phyloP scores from a whole-genome alignment of 2,113 vertebrate species.

The Actenoides hombroni region DNA sequence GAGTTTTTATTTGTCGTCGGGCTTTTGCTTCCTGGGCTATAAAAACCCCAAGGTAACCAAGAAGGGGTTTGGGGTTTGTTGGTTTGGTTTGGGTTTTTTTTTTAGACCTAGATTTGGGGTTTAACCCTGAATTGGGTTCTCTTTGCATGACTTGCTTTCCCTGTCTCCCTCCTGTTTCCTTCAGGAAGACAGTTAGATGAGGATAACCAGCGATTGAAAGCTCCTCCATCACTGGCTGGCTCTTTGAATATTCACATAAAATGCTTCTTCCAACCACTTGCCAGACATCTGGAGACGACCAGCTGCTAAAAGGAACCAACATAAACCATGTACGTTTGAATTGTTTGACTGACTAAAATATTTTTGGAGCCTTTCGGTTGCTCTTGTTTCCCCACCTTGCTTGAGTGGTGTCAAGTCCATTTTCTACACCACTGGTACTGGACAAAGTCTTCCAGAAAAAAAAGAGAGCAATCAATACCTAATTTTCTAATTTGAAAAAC shows the following conservation, averaged over 20 bases:
- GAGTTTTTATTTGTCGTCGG: not conserved
- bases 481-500: not conserved
- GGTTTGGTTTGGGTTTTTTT: not conserved
- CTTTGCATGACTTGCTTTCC: not conserved
- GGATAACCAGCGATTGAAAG: not conserved
- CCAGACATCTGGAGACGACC: slow-evolving; percentile 15
- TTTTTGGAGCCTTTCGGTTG: not conserved
- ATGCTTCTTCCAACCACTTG: not conserved
- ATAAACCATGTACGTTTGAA: not conserved
- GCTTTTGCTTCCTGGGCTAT: not conserved
- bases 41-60: not conserved
- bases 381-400: not conserved
- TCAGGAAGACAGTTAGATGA: not conserved
- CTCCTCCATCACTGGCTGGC: not conserved
- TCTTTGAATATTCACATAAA: not conserved
- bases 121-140: not conserved
- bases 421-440: not conserved
- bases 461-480: not conserved
- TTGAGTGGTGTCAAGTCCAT: not conserved
- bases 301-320: not conserved
- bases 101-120: not conserved
- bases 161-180: not conserved
- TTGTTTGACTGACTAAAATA: not conserved
- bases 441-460: not conserved
- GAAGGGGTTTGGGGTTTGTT: not conserved